These are phyloP conservation scores for Nemotelus pantherinus DNA, from an alignment of 2,888 invertebrate genomes.

Conservation along the genomic window DNA sequence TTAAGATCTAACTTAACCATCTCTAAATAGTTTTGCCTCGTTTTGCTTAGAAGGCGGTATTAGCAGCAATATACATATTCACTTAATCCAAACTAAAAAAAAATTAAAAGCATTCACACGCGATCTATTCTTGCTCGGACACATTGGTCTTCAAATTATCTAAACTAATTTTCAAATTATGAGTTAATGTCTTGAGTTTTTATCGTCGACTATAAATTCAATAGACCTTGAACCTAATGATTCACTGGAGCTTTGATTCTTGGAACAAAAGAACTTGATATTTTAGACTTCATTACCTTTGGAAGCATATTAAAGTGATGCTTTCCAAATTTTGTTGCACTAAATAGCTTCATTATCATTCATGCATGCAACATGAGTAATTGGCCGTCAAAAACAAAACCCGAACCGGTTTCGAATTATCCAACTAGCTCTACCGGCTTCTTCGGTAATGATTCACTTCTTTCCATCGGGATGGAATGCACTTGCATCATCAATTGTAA, in stretches of 20 bases:
- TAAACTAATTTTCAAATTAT: constrained; percentile 6
- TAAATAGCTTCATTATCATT: constrained; percentile 22
- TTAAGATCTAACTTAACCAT: neutral
- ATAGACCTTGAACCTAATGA: constrained; percentile 9
- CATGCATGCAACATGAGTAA: neutral
- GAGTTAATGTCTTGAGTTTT: constrained; percentile 16
- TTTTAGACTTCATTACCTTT: neutral
- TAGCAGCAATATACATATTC: neutral
- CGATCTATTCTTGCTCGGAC: neutral
- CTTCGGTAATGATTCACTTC: constrained; percentile 25
- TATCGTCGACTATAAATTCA: neutral
- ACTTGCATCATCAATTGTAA: neutral
- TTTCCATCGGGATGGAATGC: neutral
- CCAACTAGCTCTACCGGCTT: constrained; percentile 8
- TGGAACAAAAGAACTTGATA: neutral
- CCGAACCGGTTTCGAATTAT: neutral
- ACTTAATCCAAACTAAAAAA: neutral
- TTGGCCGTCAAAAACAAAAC: neutral
- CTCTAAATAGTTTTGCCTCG: neutral
- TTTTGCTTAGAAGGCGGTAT: neutral
- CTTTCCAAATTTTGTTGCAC: neutral
- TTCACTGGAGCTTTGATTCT: neutral
- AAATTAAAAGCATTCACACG: neutral
- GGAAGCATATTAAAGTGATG: neutral
- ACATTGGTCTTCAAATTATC: neutral